Base-by-base conservation (phyloP, 2,797 vertebrate species). In the Neosilurus hyrtlii region DNA sequence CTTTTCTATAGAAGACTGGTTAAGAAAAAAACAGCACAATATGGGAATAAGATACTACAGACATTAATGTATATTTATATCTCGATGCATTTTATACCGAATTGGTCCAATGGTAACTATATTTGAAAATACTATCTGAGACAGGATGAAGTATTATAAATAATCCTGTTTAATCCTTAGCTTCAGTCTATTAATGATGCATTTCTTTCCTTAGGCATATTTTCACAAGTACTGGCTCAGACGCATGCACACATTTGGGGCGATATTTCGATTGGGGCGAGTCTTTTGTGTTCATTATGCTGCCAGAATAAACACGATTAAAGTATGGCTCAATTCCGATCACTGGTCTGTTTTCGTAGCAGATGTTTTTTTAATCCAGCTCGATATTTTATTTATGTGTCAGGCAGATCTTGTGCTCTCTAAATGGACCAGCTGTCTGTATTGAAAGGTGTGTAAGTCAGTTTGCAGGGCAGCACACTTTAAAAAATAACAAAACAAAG, bases 291-390 rank as follows among this genome's bases (percentile, higher is more conserved):
- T 24, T 35, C 9, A 8, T 83, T 71, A 79, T 56, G 30, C n/a
- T 30, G 30, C 54, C 61, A 24, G 35, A 72, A 59, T 79, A 57
- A 82, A 59, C 54, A 37, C 63, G 56, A 71, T 63, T 62, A 61
- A 63, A n/a, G 61, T 72, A 43, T 54, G 22, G 20, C 57, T 83
- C 66, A 68, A 10, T 68, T 72, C 9, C 9, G 57, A 59, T 26
- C 5, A 20, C 26, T 5, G 52, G 71, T 30, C 11, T 66, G 24
- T 30, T 14, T 14, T 26, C 71, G 52, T 30, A 26, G 72, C 76
- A 79, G 67, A 79, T 43, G 68, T 65, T 79, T 43, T 30, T 83
- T 79, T 79, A 73, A 79, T 73, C 76, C 70, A 65, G 51, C 15
- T 67, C 52, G 65, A 49, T 80, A 65, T 79, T 74, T 22, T 52